These are phyloP conservation scores for Ambastaia sidthimunki DNA, from an alignment of 2,797 vertebrate species.

Conservation along the genomic window DNA sequence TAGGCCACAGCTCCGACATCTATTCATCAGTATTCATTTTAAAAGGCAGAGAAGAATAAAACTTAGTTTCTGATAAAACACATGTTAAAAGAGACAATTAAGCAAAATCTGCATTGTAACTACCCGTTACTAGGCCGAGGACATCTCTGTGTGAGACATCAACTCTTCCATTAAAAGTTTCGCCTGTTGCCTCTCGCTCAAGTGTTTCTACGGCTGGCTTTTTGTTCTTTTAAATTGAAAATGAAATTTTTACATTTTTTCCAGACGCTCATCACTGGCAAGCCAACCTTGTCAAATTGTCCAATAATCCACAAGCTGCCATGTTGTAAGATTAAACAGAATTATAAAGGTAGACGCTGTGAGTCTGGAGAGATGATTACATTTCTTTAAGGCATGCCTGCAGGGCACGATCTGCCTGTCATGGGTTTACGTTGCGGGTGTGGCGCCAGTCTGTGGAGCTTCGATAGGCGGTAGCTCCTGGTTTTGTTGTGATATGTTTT, in stretches of 20 bases:
- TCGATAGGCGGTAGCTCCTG: neutral
- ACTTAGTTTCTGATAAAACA: neutral
- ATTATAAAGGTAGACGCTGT: conserved; percentile 44
- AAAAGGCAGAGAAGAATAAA: neutral
- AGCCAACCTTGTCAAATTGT: conserved; percentile 47
- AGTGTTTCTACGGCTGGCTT: conserved; percentile 9
- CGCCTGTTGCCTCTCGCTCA: neutral
- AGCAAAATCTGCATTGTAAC: conserved; percentile 1
- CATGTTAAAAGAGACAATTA: neutral
- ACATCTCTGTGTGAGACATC: neutral
- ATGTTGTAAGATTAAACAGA: conserved; percentile 41
- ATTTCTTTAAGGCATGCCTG: conserved; percentile 27
- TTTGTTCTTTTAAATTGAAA: conserved; percentile 32
- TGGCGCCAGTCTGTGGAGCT: neutral
- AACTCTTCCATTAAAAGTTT: conserved; percentile 10
- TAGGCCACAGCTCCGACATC: neutral
- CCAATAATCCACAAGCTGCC: conserved; percentile 15
- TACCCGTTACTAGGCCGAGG: neutral
- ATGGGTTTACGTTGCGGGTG: conserved; percentile 3
- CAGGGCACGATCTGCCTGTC: conserved; percentile 20
- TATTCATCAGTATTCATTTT: neutral
- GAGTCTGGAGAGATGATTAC: neutral
- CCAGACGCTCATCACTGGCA: conserved; percentile 41
- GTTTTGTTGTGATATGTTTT: conserved; percentile 8
- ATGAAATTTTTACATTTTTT: conserved; percentile 13